Base-by-base conservation (phyloP, 2,113 vertebrate genomes). In the Puma concolor region DNA sequence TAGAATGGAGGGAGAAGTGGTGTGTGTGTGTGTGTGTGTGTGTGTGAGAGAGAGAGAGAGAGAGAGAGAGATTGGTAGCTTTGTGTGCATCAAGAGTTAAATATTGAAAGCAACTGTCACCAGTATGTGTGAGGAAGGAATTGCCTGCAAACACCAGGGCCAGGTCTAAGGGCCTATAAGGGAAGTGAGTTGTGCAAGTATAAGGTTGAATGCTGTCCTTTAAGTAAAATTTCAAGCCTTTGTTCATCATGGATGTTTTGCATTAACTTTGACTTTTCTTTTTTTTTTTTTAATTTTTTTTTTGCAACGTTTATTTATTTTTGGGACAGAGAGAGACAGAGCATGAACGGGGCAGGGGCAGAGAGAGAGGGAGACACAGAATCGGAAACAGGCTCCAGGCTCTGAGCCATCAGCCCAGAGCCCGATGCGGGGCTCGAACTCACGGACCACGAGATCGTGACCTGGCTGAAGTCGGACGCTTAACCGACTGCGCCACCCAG, bases 171-270 rank as follows among this genome's bases (percentile, higher is more conserved):
- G 31, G 3, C 12, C n/a, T 19, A 25, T 9, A 29, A 69, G 16
- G 16, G 9, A 64, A 21, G 2, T 38, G 2, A 74, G 19, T 7
- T 27, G 1, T 44, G 0, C 7, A 63, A 54, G 4, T 7, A 0
- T 16, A 79, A 79, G 10, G 16, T 27, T 66, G 16, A 31, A 69
- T 38, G 2, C 25, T 77, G 10, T 5, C 5, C n/a, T 84, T 84
- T 64, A 29, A 0, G 1, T 41, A 64, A 79, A 64, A 36, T 72
- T 54, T 72, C 31, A 77, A 3, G n/a, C 27, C 57, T 84, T 63
- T 81, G 2, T 76, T 74, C 27, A 84, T 38, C 69, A 52, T 41
- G 2, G 21, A 84, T n/a, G 50, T 85, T 33, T 50, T 72, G 5
- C 25, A 54, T 71, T 29, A 67, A 83, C 3, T 66, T 52, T 69